Evolutionary conservation across 92 coral and sea anemone species (phyloP).

Genomic region (Epizoanthus stellaris): DNA sequence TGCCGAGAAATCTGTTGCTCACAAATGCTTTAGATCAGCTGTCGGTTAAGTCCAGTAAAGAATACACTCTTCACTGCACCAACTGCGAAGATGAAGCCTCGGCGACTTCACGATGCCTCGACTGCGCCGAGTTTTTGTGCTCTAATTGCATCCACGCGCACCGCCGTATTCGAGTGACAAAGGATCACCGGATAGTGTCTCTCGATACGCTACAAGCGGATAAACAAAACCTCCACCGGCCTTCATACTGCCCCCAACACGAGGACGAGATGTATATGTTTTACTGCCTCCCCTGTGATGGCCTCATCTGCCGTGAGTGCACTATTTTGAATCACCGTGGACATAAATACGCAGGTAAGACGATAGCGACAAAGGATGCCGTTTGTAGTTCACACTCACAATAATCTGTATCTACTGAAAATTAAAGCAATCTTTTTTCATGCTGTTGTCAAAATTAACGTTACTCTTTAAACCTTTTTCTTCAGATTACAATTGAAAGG

Average conservation of each 20-base stretch:
- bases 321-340: slow-evolving; percentile 90
- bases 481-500: no score
- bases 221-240: slow-evolving; percentile 86
- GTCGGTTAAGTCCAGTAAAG: slow-evolving; percentile 90
- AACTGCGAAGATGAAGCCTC: slow-evolving; percentile 88
- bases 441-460: no score
- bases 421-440: not conserved
- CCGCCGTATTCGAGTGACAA: slow-evolving; percentile 87
- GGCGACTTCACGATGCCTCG: slow-evolving; percentile 89
- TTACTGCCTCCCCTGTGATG: slow-evolving; percentile 80
- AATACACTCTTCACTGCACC: slow-evolving; percentile 85
- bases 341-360: slow-evolving; percentile 85
- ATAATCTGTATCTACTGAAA: not conserved
- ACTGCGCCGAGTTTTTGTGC: slow-evolving; percentile 94
- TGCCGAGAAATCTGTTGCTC: slow-evolving; percentile 83
- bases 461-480: no score
- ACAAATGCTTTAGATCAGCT: slow-evolving; percentile 88
- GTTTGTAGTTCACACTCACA: not conserved
- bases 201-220: slow-evolving; percentile 91
- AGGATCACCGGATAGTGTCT: slow-evolving; percentile 88
- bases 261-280: slow-evolving; percentile 89
- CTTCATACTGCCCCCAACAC: slow-evolving; percentile 83
- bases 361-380: no score
- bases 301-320: slow-evolving; percentile 89
- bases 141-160: slow-evolving; percentile 90